phyloP scores from a whole-genome alignment of 2,113 vertebrate genomes.

The Hyperopisus bebe region DNA sequence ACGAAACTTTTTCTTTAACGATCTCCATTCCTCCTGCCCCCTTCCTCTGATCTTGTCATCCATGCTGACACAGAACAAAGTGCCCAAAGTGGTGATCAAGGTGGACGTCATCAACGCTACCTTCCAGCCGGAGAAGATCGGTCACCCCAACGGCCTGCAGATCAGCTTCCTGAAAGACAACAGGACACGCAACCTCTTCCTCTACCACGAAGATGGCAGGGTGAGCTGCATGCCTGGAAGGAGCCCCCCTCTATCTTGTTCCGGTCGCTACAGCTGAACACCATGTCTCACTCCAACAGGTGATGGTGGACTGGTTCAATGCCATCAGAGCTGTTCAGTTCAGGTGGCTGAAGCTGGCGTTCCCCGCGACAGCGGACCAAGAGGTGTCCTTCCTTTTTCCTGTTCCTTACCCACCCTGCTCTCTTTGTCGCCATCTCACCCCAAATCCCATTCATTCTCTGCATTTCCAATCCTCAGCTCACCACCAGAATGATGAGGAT shows the following conservation, averaged over 20 bases:
- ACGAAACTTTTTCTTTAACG: neutral
- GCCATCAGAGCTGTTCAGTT: slow-evolving; percentile 75
- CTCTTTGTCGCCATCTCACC: neutral
- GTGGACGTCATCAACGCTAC: slow-evolving; percentile 82
- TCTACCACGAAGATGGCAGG: slow-evolving; percentile 94
- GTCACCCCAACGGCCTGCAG: slow-evolving; percentile 82
- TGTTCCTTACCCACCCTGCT: neutral
- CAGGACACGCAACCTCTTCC: slow-evolving; percentile 91
- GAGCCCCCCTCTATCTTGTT: neutral
- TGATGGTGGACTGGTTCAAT: slow-evolving; percentile 90
- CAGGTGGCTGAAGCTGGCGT: slow-evolving; percentile 69
- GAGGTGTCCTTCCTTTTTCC: slow-evolving; percentile 33
- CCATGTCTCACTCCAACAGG: slow-evolving; percentile 48
- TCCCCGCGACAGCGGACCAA: slow-evolving; percentile 40
- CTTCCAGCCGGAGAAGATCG: slow-evolving; percentile 87
- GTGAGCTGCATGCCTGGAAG: slow-evolving; percentile 45
- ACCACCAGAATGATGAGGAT: slow-evolving; percentile 73
- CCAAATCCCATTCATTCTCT: neutral
- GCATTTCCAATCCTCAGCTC: slow-evolving; percentile 52
- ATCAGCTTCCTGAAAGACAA: slow-evolving; percentile 93
- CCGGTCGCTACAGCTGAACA: neutral
- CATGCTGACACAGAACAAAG: slow-evolving; percentile 67
- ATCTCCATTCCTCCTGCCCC: neutral
- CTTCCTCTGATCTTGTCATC: neutral
- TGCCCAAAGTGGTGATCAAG: slow-evolving; percentile 91